Evolutionary conservation across 2,113 vertebrate species (phyloP), one percentile per base, ranked within the genome.

Genomic region (Indri indri): DNA sequence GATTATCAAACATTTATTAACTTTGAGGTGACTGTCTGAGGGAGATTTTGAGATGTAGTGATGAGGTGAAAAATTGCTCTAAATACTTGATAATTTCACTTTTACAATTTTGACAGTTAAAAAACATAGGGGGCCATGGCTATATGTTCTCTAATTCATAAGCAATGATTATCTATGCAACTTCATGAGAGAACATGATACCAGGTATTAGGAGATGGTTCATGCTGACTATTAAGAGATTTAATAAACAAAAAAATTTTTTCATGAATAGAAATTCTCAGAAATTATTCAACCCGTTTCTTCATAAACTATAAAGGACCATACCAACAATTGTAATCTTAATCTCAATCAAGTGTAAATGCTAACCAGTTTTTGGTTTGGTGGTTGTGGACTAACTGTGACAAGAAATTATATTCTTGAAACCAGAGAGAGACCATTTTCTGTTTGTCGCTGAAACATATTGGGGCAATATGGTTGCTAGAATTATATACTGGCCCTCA

Each of bases 301-400:
- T 68, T 68, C 13, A 32, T 80, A 59, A 59, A 23, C 13, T 4
- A 40, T 23, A 50, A 17, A 34, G 27, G 8, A 61, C 3, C 27
- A 61, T 61, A 74, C 27, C 84, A 85, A 18, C 3, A 68, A 4
- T 27, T 13, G 80, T 50, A 59, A 90, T 61, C 42, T 65, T 81
- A 61, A 86, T 90, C 91, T 88, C 25, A 30, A 83, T 40, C 12
- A 45, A 52, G 27, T 45, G 5, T 52, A 71, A 96, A 85, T 66
- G 27, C 2, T 81, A 66, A 71, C 13, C 30, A 59, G 34, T 95
- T 68, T 70, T 27, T 14, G 63, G 11, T 91, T 93, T 54, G 17
- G 5, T 68, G 2, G 32, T 73, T 70, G 22, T 30, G 20, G 12
- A 79, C 17, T 59, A 61, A 59, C 2, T 45, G 5, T 80, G 27